A percentile compares a stretch with the other conserved stretches of the same genome.
phyloP scores from a whole-genome alignment of 2,888 invertebrate genomes.

The Physocephala rufipes region DNA sequence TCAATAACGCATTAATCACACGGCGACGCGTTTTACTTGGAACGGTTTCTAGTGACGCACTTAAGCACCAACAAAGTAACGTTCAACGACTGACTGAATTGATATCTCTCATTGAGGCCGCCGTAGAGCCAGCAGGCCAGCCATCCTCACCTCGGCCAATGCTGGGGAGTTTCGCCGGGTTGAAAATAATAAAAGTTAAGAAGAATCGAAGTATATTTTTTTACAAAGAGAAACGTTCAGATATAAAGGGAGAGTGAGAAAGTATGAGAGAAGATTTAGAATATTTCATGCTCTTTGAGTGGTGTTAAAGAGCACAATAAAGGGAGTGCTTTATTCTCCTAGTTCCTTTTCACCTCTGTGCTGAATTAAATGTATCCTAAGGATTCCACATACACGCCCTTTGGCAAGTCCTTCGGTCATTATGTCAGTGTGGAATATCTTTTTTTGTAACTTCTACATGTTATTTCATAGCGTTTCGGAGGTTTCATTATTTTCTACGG shows the following conservation, averaged over 20 bases:
- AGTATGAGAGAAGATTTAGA: background rate
- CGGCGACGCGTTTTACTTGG: slow-evolving; percentile 21
- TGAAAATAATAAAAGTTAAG: background rate
- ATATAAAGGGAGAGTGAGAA: background rate
- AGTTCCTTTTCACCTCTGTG: too few relatives aligned
- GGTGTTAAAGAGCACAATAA: too few relatives aligned
- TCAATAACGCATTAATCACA: background rate
- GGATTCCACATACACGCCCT: too few relatives aligned
- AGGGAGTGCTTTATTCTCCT: too few relatives aligned
- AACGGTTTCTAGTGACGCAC: slow-evolving; percentile 11
- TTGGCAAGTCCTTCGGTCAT: too few relatives aligned
- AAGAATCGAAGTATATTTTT: background rate
- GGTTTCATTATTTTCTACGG: too few relatives aligned
- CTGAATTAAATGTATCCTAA: too few relatives aligned
- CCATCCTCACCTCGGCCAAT: slow-evolving; percentile 6
- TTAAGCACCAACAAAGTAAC: slow-evolving; percentile 25
- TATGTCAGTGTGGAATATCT: too few relatives aligned
- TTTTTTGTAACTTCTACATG: too few relatives aligned
- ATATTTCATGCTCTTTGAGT: too few relatives aligned
- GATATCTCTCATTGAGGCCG: slow-evolving; percentile 23
- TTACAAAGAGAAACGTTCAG: background rate
- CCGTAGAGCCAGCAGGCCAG: too few relatives aligned
- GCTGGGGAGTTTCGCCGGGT: background rate
- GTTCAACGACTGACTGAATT: slow-evolving; percentile 30
- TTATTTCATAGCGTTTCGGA: too few relatives aligned